Base-by-base conservation (phyloP, 2,888 invertebrate species). In the Chymomyza procnemis region DNA sequence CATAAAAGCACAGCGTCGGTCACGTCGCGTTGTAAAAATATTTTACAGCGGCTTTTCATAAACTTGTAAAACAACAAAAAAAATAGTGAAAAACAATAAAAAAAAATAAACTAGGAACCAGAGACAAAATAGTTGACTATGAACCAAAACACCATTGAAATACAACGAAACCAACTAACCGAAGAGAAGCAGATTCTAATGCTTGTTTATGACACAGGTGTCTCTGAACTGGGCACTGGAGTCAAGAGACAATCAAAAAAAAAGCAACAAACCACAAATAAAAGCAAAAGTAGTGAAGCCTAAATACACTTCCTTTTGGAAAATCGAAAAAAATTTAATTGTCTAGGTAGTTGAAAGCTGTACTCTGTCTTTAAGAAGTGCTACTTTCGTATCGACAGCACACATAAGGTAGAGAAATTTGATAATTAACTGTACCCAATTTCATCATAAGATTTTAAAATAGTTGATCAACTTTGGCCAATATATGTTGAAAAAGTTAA, bases 21-120 rank as follows among this genome's bases (percentile, higher is more conserved):
- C 80, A 83, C 86, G 84, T 80, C 67, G 70, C 68, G 59, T 60
- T 78, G 78, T 83, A 83, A 83, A 78, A 71, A 73, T 72, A 74
- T 68, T 65, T 73, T 65, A 66, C n/a, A 50, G 50, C 46, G 68
- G 48, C 64, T 61, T 47, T 71, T 59, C 57, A 64, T 55, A 60
- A 56, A 61, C 30, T 67, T 60, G 64, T 63, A 19, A 54, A 22
- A 61, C 12, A 34, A 41, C 2, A 41, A 9, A 41, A 41, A 41
- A 41, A 41, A 41, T n/a, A n/a, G n/a, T 60, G 64, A 61, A 19
- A 54, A 22, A 61, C 12, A 34, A 41, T 0, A 41, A 9, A 41
- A 41, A 41, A 41, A 41, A 41, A n/a, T n/a, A n/a, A n/a, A n/a
- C n/a, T n/a, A 9, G 12, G 3, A 41, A 41, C 12, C 34, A 41